phyloP scores from a whole-genome alignment of 2,113 vertebrate species.

The Gyps fulvus region DNA sequence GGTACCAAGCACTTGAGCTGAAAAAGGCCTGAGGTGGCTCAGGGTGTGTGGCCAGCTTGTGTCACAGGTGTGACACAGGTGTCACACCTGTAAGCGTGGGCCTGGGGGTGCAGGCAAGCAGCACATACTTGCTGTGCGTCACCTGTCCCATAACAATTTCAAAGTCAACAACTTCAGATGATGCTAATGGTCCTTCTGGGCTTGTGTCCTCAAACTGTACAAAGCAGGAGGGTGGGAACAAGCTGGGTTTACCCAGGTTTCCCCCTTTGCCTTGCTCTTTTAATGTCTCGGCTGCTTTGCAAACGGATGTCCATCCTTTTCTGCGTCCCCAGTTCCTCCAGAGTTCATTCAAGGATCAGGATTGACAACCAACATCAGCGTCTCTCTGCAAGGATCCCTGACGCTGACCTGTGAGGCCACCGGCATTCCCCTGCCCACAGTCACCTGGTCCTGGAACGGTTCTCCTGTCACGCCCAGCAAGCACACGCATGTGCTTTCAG shows the following conservation, averaged over 20 bases:
- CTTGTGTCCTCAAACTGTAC: background rate
- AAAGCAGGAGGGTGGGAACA: background rate
- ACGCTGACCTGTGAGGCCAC: conserved; percentile 68
- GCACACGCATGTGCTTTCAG: conserved; percentile 74
- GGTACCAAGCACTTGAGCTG: background rate
- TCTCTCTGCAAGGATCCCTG: conserved; percentile 55
- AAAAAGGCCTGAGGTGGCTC: background rate
- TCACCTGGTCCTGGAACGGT: conserved; percentile 65
- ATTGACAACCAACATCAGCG: background rate
- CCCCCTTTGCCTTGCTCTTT: background rate
- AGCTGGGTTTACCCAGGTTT: background rate
- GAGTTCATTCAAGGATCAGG: conserved; percentile 70
- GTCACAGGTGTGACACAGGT: no score
- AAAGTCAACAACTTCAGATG: background rate
- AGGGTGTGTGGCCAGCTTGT: background rate
- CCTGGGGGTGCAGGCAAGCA: background rate
- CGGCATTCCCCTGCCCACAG: conserved; percentile 45
- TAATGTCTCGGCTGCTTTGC: background rate
- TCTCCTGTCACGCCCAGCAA: conserved; percentile 72
- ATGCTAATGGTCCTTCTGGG: background rate
- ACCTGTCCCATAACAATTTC: background rate
- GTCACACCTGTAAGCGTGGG: background rate
- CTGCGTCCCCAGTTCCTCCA: conserved; percentile 77
- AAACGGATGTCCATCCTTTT: background rate
- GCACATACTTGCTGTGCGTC: background rate